These are phyloP conservation scores for Oxygymnocypris stewartii DNA, from an alignment of 2,113 vertebrate species.

Conservation along the genomic window DNA sequence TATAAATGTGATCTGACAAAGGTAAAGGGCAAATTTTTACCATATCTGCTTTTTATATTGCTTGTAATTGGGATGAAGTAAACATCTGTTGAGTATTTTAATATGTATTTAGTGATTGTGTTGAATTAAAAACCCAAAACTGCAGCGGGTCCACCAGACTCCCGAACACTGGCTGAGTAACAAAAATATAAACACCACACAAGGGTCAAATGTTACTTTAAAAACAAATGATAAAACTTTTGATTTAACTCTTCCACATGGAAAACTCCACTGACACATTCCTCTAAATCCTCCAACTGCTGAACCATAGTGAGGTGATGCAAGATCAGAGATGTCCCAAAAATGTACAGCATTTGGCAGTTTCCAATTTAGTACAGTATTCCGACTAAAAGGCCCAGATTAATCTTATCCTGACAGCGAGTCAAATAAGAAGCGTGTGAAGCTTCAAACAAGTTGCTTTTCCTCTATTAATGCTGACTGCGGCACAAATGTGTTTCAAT, in stretches of 20 bases:
- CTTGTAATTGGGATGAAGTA: too few relatives aligned
- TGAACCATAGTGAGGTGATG: background rate
- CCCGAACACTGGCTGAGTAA: too few relatives aligned
- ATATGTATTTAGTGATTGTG: too few relatives aligned
- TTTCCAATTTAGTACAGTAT: constrained; percentile 24
- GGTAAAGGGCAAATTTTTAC: too few relatives aligned
- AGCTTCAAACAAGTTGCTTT: constrained; percentile 9
- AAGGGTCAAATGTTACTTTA: too few relatives aligned
- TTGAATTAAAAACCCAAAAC: too few relatives aligned
- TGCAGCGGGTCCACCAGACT: too few relatives aligned
- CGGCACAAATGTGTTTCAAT: background rate
- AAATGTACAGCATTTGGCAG: constrained; percentile 10
- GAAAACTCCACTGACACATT: background rate
- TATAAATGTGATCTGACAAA: too few relatives aligned
- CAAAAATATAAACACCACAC: too few relatives aligned
- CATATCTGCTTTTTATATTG: too few relatives aligned
- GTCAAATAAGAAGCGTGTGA: constrained; percentile 3
- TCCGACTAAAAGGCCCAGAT: constrained; percentile 8
- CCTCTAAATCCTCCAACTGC: background rate
- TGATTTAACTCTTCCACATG: background rate
- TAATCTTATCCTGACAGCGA: constrained; percentile 21
- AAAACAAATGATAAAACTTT: background rate
- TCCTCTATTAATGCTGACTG: constrained; percentile 19
- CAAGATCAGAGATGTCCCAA: constrained; percentile 1
- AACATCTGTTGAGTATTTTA: too few relatives aligned